These are phyloP conservation scores for Neolamprologus variostigma DNA, from an alignment of 2,113 vertebrate species.

Conservation along the genomic window DNA sequence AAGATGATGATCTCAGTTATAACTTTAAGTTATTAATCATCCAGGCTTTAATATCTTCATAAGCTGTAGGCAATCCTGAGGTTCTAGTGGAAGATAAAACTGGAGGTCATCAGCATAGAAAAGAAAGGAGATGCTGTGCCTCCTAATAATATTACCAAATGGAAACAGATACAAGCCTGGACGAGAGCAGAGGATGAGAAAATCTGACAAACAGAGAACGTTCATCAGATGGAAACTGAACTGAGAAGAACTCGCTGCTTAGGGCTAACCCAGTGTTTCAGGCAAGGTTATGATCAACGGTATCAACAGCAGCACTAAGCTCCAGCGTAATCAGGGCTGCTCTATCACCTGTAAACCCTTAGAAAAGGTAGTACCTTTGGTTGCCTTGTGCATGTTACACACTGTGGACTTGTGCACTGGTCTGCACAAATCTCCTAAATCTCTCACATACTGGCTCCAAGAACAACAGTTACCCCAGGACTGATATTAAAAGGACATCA, in stretches of 20 bases:
- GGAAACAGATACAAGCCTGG: fast-evolving
- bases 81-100: fast-evolving
- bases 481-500: neutral
- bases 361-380: neutral
- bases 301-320: neutral
- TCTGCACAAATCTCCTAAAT: neutral
- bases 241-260: fast-evolving
- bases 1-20: neutral
- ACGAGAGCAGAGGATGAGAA: neutral
- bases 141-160: neutral
- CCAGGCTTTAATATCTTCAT: neutral
- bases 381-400: neutral
- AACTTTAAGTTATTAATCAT: neutral
- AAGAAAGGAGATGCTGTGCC: neutral
- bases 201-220: neutral
- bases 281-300: fast-evolving
- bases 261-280: neutral
- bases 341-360: neutral
- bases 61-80: fast-evolving
- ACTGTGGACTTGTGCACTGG: neutral
- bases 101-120: neutral
- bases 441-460: neutral
- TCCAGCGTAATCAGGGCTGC: neutral
- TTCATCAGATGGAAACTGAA: neutral
- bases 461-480: neutral